Evolutionary conservation across 1,140 invertebrate genomes (phyloP), one percentile per base, ranked within the genome.

Genomic region (Saccostrea echinata): DNA sequence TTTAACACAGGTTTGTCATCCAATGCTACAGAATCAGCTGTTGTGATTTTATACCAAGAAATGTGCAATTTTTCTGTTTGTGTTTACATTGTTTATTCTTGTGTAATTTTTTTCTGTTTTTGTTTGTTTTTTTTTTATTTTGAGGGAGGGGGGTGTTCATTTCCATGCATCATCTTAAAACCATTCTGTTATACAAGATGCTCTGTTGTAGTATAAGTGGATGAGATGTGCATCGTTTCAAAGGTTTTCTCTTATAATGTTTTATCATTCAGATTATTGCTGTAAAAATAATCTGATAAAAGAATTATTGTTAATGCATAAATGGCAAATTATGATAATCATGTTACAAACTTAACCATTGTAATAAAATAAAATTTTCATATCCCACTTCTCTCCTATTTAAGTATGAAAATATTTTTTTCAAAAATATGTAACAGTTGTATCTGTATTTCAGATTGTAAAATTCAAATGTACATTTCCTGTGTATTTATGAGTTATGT

Each of bases 1-100:
- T 30, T 76, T 27, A 30, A 33, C 55, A 61, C 55, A 30, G 24
- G 68, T 76, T 76, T 76, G 68, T 76, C 68, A 76, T 76, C 68
- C 68, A 76, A 76, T 76, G 68, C 68, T 76, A 76, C 68, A 76
- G 27, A 76, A 76, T 76, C 68, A 76, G 27, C 68, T 33, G 68
- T 76, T 76, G 68, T 76, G 68, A 76, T 76, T 76, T 76, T 76
- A 76, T 76, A 76, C 27, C 1, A 27, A 76, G 13, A 76, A 76
- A 76, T 30, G 68, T 76, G 68, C 68, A 76, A 76, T 76, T 76
- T 71, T 71, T 76, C 27, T 76, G 24, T 76, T 64, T 64, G 68
- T 76, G 27, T 76, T 76, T 76, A 76, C 68, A 76, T 30, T 27
- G 68, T 76, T 76, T 76, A 76, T 76, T 76, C 68, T 76, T 27